These are phyloP conservation scores for Proales similis DNA, from an alignment of 1,140 invertebrate species.

Conservation along the genomic window DNA sequence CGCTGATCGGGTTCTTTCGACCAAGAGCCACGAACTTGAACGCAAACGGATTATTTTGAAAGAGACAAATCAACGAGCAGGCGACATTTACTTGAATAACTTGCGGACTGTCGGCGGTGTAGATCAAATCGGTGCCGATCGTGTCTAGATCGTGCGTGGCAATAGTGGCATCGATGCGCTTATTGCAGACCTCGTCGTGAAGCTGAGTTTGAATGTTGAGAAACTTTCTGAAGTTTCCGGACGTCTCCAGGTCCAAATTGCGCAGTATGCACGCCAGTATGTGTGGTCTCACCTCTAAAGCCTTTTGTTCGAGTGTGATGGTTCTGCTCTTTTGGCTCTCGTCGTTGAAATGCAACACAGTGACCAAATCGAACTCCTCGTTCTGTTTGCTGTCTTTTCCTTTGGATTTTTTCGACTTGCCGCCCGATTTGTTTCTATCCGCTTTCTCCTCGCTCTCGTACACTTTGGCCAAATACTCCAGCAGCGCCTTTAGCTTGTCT, in stretches of 20 bases:
- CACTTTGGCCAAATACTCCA: conserved; percentile 45
- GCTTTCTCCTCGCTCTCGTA: conserved; percentile 39
- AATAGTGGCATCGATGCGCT: conserved; percentile 67
- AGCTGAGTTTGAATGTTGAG: conserved; percentile 71
- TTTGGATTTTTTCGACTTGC: conserved; percentile 43
- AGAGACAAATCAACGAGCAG: neutral
- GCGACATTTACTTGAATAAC: conserved; percentile 53
- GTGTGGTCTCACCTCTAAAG: conserved; percentile 59
- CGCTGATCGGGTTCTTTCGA: conserved; percentile 59
- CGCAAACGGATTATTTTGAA: conserved; percentile 24
- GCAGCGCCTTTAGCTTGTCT: conserved; percentile 45
- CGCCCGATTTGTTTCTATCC: conserved; percentile 46
- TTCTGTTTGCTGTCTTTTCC: conserved; percentile 41
- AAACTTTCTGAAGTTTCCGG: conserved; percentile 65
- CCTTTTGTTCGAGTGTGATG: neutral
- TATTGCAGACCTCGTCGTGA: conserved; percentile 69
- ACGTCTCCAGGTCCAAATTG: conserved; percentile 60
- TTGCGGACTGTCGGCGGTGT: conserved; percentile 61
- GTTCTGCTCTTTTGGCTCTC: conserved; percentile 37
- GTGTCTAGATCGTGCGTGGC: conserved; percentile 70
- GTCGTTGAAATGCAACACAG: conserved; percentile 59
- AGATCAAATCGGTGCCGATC: conserved; percentile 61
- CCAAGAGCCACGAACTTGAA: conserved; percentile 61
- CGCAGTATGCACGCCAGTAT: conserved; percentile 67
- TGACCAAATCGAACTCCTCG: conserved; percentile 42